phyloP scores from a whole-genome alignment of 2,113 vertebrate species.

The Cyprinodon variegatus region DNA sequence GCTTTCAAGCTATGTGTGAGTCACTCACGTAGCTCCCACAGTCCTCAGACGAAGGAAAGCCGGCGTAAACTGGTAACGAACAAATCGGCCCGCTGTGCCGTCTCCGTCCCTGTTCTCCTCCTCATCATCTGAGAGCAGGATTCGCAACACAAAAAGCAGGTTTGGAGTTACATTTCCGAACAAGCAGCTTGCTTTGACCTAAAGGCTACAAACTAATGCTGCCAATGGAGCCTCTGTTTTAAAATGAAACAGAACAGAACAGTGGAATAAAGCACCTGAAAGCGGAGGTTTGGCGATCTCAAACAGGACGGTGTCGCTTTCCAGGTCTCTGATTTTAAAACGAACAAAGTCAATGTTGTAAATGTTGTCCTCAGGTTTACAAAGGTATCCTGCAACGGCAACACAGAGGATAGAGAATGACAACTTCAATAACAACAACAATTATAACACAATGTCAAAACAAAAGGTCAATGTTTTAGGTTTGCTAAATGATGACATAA shows the following conservation, averaged over 20 bases:
- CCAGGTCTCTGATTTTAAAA: conserved; percentile 94
- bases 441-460: not conserved
- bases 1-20: conserved; percentile 27
- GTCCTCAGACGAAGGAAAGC: conserved; percentile 90
- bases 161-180: not conserved
- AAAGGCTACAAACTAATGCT: not conserved
- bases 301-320: conserved; percentile 90
- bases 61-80: conserved; percentile 94
- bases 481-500: not conserved
- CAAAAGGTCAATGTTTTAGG: not conserved
- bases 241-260: not conserved
- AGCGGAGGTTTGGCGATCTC: conserved; percentile 92
- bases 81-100: conserved; percentile 86
- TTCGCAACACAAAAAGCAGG: not conserved
- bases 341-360: conserved; percentile 93
- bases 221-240: not conserved
- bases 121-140: conserved; percentile 73
- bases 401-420: not conserved
- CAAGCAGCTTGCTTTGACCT: not conserved
- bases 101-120: conserved; percentile 81
- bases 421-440: not conserved
- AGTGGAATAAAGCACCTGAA: conserved; percentile 73
- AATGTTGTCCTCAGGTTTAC: conserved; percentile 91
- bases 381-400: conserved; percentile 85
- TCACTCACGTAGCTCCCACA: conserved; percentile 93